A percentile compares a stretch with the other conserved stretches of the same genome.
phyloP scores from a whole-genome alignment of 1,140 invertebrate species.

The Archivesica marissinica region DNA sequence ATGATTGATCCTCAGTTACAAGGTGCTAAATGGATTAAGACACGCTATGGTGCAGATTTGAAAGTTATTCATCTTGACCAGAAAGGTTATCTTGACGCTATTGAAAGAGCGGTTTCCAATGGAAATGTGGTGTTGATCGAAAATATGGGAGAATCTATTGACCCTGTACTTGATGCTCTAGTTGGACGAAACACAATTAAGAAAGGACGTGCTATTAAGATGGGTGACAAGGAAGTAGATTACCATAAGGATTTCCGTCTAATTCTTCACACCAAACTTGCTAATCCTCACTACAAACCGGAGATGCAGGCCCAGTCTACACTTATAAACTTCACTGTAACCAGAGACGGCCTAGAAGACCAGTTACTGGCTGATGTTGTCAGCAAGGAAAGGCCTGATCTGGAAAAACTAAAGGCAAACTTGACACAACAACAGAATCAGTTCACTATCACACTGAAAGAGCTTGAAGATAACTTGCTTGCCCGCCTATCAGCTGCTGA shows the following conservation, averaged over 20 bases:
- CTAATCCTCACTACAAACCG: constrained; percentile 99
- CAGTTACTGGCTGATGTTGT: constrained; percentile 98
- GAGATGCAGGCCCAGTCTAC: constrained; percentile 99
- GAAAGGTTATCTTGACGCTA: constrained; percentile 94
- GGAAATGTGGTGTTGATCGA: constrained; percentile 95
- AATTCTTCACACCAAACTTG: constrained; percentile 97
- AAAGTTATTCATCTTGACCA: constrained; percentile 93
- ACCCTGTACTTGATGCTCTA: constrained; percentile 97
- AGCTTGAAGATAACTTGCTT: constrained; percentile 95
- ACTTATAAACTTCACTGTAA: constrained; percentile 98
- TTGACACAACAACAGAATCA: constrained; percentile 98
- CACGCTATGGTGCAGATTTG: constrained; percentile 93
- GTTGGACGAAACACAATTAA: constrained; percentile 97
- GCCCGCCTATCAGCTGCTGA: constrained; percentile 96
- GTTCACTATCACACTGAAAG: constrained; percentile 97
- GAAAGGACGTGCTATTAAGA: constrained; percentile 96
- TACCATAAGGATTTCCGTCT: constrained; percentile 95
- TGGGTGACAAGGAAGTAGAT: constrained; percentile 98
- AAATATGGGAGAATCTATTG: constrained; percentile 96
- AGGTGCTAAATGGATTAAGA: constrained; percentile 99
- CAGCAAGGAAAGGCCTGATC: constrained; percentile 97
- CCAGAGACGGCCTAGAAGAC: constrained; percentile 97
- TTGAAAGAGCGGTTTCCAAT: constrained; percentile 93
- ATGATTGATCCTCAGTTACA: constrained; percentile 95
- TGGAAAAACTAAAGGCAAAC: constrained; percentile 96